phyloP scores from a whole-genome alignment of 2,888 invertebrate species.

The Argyresthia goedartella region DNA sequence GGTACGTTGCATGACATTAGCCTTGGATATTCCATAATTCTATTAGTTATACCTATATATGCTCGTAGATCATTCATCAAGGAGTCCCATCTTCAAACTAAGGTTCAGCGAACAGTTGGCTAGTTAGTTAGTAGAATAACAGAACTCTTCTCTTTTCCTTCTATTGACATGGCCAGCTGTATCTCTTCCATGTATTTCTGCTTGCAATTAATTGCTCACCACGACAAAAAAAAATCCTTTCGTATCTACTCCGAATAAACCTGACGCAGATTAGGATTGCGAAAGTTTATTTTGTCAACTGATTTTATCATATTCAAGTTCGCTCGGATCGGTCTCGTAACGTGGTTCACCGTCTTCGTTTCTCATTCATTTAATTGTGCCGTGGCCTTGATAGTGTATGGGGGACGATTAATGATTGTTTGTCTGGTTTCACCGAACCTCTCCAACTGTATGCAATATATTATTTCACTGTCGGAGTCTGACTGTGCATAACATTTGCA shows the following conservation, averaged over 20 bases:
- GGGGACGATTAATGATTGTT: constrained; percentile 28
- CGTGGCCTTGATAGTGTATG: constrained; percentile 35
- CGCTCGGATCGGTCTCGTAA: neutral
- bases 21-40: too few species aligned
- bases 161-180: too few species aligned
- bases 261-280: constrained; percentile 3
- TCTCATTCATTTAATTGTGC: constrained; percentile 21
- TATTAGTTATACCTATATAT: too few species aligned
- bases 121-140: too few species aligned
- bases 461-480: too few species aligned
- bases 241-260: neutral
- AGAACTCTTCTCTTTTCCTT: too few species aligned
- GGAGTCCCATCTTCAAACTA: too few species aligned
- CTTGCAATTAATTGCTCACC: too few species aligned
- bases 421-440: constrained; percentile 15
- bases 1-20: too few species aligned
- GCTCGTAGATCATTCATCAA: too few species aligned
- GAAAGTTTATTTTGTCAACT: neutral
- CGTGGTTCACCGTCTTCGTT: neutral
- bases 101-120: too few species aligned
- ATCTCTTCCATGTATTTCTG: too few species aligned
- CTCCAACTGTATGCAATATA: neutral
- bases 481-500: neutral
- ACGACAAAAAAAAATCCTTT: neutral
- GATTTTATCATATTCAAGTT: constrained; percentile 3